Conservation (phyloP, 2,888 invertebrate species). For the Rosalia funebris region DNA sequence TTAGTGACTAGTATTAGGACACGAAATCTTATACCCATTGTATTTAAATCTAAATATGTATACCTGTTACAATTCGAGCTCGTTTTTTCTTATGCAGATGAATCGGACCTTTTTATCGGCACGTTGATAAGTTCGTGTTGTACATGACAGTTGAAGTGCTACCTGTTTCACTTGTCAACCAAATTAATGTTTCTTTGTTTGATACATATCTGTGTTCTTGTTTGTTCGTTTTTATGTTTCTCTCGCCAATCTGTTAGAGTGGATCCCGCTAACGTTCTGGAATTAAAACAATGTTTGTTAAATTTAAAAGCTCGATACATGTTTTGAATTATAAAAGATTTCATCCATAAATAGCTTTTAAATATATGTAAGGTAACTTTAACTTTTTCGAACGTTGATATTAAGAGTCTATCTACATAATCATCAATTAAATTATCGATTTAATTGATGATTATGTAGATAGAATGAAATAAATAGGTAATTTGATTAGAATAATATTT, state of each 20-base stretch:
- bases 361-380: constrained; percentile 31
- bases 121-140: constrained; percentile 36
- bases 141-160: constrained; percentile 41
- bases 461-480: too few species aligned
- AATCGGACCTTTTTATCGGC: constrained; percentile 23
- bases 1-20: neutral
- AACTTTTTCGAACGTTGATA: neutral
- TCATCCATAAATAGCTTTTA: constrained; percentile 5
- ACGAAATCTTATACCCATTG: constrained; percentile 26
- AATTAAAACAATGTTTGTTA: constrained; percentile 2
- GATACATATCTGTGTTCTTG: constrained; percentile 22
- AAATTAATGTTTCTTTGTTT: constrained; percentile 37
- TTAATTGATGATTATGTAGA: too few species aligned
- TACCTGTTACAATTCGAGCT: constrained; percentile 28
- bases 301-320: constrained; percentile 7
- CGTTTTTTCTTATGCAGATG: constrained; percentile 31
- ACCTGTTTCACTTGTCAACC: constrained; percentile 39
- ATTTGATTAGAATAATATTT: too few species aligned
- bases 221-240: constrained; percentile 2
- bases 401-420: too few species aligned
- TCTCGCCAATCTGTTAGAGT: constrained; percentile 2
- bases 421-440: too few species aligned
- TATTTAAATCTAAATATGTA: constrained; percentile 40
- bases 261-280: neutral
- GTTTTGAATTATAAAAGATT: neutral